Evolutionary conservation across 2,888 invertebrate species (phyloP).

Genomic region (Acleris literana): DNA sequence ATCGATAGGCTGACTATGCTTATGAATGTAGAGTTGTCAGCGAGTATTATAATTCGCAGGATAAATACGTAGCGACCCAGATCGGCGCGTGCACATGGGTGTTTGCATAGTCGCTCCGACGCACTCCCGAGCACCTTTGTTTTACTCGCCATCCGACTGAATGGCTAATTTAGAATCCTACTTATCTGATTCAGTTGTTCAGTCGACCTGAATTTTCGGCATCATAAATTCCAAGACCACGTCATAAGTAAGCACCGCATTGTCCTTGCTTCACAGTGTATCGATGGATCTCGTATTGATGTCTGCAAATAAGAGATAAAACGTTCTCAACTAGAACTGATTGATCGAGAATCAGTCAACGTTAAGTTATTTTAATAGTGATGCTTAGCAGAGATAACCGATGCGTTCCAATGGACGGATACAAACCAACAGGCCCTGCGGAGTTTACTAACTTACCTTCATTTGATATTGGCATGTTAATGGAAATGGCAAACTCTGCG

Average conservation of each 20-base stretch:
- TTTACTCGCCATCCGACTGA: conserved; percentile 64
- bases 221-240: conserved; percentile 65
- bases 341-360: conserved; percentile 40
- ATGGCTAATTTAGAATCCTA: conserved; percentile 73
- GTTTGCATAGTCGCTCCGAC: conserved; percentile 71
- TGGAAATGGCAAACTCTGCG: conserved; percentile 54
- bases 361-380: conserved; percentile 39
- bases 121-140: conserved; percentile 74
- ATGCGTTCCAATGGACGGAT: conserved; percentile 44
- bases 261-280: conserved; percentile 55
- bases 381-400: conserved; percentile 25
- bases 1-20: conserved; percentile 12
- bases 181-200: conserved; percentile 78
- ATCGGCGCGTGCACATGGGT: conserved; percentile 60
- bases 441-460: conserved; percentile 38
- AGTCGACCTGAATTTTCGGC: conserved; percentile 74
- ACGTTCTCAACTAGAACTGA: conserved; percentile 40
- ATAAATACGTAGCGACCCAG: conserved; percentile 61
- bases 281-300: conserved; percentile 47
- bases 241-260: conserved; percentile 66
- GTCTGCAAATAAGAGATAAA: conserved; percentile 41
- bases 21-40: conserved; percentile 12
- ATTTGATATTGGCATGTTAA: conserved; percentile 55
- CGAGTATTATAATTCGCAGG: conserved; percentile 36
- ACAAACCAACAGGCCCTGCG: conserved; percentile 52